phyloP scores from a whole-genome alignment of 30 jellyfish, hydroid and myxozoan genomes.

The Thelohanellus kitauei region DNA sequence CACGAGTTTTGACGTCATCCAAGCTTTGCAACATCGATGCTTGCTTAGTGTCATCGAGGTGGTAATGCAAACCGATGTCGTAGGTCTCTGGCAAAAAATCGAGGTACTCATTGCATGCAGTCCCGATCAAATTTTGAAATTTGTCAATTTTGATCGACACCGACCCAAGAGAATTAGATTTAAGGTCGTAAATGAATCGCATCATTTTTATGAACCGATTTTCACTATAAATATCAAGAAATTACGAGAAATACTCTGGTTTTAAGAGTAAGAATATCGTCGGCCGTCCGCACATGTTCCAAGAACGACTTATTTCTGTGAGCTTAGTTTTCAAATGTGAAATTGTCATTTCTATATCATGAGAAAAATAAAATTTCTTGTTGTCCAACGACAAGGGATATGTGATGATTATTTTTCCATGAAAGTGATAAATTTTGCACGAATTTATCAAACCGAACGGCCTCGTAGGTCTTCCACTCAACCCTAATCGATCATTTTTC shows the following conservation, averaged over 20 bases:
- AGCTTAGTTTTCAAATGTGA: slow-evolving; percentile 14
- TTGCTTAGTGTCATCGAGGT: too few species aligned
- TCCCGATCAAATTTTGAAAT: slow-evolving; percentile 14
- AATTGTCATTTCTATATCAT: slow-evolving; percentile 42
- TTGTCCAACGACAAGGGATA: slow-evolving; percentile 57
- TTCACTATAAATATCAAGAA: not conserved
- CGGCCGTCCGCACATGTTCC: slow-evolving; percentile 91
- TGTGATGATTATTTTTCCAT: slow-evolving; percentile 68
- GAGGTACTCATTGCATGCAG: slow-evolving; percentile 70
- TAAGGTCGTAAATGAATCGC: not conserved
- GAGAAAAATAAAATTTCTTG: slow-evolving; percentile 40
- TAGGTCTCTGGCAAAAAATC: too few species aligned
- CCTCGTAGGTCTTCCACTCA: slow-evolving; percentile 66
- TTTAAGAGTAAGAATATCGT: slow-evolving; percentile 34
- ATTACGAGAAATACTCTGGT: slow-evolving; percentile 53
- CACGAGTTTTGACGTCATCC: too few species aligned
- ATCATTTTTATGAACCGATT: not conserved
- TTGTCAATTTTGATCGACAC: not conserved
- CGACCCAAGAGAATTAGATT: not conserved
- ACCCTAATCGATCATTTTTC: slow-evolving; percentile 20
- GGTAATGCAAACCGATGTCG: too few species aligned
- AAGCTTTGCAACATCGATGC: too few species aligned
- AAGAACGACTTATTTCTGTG: slow-evolving; percentile 29
- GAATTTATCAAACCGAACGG: slow-evolving; percentile 77
- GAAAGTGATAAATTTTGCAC: slow-evolving; percentile 59